Evolutionary conservation across 2,113 vertebrate species (phyloP).

Genomic region (Garra rufa): DNA sequence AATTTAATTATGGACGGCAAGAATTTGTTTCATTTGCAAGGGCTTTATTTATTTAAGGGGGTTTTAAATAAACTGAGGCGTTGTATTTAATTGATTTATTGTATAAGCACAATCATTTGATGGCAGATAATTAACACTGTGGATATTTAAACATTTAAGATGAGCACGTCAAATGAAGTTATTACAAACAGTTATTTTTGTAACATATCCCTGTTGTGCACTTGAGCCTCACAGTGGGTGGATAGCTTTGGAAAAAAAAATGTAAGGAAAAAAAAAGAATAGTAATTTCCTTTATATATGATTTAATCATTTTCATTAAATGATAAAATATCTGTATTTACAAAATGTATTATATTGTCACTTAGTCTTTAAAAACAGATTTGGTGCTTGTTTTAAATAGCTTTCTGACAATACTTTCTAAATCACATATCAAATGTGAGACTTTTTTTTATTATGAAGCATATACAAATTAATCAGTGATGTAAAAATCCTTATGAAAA

Average conservation of each 20-base stretch:
- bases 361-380: not conserved
- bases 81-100: not conserved
- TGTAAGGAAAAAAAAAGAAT: not conserved
- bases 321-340: not conserved
- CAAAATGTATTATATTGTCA: not conserved
- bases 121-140: not conserved
- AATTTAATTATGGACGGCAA: not conserved
- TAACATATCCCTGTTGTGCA: conserved; percentile 13
- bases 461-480: not conserved
- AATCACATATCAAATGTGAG: not conserved
- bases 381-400: not conserved
- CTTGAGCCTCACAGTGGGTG: conserved; percentile 13
- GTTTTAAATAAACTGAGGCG: not conserved
- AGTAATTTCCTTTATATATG: not conserved
- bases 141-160: not conserved
- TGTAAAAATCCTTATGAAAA: not conserved
- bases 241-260: not conserved
- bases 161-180: conserved; percentile 2
- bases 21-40: not conserved
- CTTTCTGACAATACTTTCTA: not conserved
- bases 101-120: not conserved
- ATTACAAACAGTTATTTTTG: conserved; percentile 12
- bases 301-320: not conserved
- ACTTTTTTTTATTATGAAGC: not conserved
- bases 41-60: not conserved